Conservation (phyloP, 2,113 vertebrate genomes). For the Erinaceus europaeus region DNA sequence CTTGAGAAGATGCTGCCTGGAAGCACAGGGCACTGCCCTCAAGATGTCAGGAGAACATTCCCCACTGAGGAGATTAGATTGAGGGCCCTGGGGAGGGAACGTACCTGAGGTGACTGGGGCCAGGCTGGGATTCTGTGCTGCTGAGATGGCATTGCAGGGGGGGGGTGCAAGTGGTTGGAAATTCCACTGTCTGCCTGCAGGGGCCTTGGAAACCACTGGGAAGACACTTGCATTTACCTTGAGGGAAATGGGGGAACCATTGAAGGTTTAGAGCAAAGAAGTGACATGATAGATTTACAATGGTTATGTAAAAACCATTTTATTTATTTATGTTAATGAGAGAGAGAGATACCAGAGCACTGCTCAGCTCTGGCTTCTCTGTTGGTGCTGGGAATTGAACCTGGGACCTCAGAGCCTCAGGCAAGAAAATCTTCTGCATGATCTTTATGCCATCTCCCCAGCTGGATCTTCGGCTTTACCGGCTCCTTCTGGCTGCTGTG, state of each 20-base stretch:
- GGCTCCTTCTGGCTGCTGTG: background rate
- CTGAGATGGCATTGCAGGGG: background rate
- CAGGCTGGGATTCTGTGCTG: background rate
- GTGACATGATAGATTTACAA: background rate
- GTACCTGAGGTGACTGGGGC: no score
- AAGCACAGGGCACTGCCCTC: no score
- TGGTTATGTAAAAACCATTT: background rate
- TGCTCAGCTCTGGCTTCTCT: no score
- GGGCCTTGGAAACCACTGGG: background rate
- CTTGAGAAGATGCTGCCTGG: background rate
- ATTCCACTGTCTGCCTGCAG: background rate
- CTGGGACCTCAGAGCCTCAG: no score
- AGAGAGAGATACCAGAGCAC: no score
- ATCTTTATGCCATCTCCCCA: no score
- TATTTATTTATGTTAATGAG: no score
- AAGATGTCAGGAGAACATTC: background rate
- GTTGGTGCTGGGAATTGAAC: no score
- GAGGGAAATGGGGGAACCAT: background rate
- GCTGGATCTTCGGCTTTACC: background rate
- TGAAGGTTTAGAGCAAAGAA: background rate
- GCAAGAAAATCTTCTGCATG: no score
- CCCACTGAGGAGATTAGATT: background rate
- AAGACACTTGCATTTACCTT: background rate
- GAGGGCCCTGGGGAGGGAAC: background rate
- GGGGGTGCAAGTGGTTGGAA: no score